Evolutionary conservation across 2,113 vertebrate genomes (phyloP).

Genomic region (Thalassoma bifasciatum): DNA sequence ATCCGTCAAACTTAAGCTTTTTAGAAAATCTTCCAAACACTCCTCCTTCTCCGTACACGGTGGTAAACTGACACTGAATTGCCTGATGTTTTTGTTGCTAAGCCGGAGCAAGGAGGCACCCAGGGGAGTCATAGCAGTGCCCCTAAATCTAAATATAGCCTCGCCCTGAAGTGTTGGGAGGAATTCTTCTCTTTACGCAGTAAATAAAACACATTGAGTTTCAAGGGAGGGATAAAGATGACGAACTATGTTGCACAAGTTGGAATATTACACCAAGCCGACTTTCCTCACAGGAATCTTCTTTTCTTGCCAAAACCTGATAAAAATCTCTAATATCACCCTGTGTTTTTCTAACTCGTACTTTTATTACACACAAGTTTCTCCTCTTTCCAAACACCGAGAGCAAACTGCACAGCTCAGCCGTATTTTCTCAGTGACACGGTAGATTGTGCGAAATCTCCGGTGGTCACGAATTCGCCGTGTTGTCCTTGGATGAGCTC

Average conservation of each 20-base stretch:
- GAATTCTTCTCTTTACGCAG: constrained; percentile 35
- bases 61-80: constrained; percentile 12
- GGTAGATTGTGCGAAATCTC: constrained; percentile 20
- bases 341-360: constrained; percentile 35
- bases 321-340: constrained; percentile 34
- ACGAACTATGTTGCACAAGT: constrained; percentile 44
- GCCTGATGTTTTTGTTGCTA: constrained; percentile 43
- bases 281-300: constrained; percentile 48
- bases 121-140: constrained; percentile 24
- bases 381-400: constrained; percentile 15
- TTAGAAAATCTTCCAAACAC: neutral
- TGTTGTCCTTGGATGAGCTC: constrained; percentile 8
- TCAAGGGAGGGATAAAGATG: constrained; percentile 48
- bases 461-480: neutral
- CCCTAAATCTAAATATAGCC: constrained; percentile 59
- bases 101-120: constrained; percentile 3
- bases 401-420: constrained; percentile 10
- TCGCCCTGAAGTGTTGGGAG: constrained; percentile 24
- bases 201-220: constrained; percentile 42
- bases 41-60: constrained; percentile 7
- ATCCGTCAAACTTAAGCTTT: neutral
- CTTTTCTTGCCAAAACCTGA: constrained; percentile 43
- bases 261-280: constrained; percentile 48
- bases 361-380: constrained; percentile 26
- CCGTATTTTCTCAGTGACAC: constrained; percentile 6